Evolutionary conservation across 1,140 invertebrate genomes (phyloP), one percentile per base, ranked within the genome.

Genomic region (Frieseomelitta varia): DNA sequence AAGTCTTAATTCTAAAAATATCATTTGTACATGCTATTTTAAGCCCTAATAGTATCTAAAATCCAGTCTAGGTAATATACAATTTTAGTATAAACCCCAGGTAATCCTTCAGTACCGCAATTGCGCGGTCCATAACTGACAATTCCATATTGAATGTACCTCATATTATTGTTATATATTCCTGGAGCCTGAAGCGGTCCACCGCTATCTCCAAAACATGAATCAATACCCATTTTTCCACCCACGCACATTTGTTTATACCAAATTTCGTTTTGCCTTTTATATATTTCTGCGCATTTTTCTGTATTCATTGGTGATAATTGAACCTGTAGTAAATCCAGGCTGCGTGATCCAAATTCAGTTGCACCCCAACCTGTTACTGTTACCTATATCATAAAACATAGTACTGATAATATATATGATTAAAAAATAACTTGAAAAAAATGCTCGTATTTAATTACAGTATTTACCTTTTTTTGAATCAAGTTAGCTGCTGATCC

Each of bases 61-160:
- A 97, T 96, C 97, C 97, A 97, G 61, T 96, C 95, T 91, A 97
- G 93, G 80, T 96, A 97, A 79, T 95, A 94, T 0, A 93, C 90
- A 0, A 97, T 92, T 24, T 95, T 94, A 0, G 96, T 96, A 87
- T 97, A 97, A 2, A 97, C 96, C 0, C 96, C 96, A 6, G 97
- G 97, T 58, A 93, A 94, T 1, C 95, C 95, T 34, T 93, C 92
- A 0, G 93, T 89, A 0, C 96, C 97, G 81, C 96, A 96, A 14
- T 76, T 73, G 8, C 30, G 89, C 1, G 91, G 30, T 12, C 96
- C 96, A 84, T 95, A 96, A 72, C 96, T 96, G 2, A 96, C 95
- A 4, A 96, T 90, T 0, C 96, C 93, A 85, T 95, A 81, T 89
- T 94, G 93, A 85, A 96, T 86, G 89, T 92, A 92, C 92, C 94